Evolutionary conservation across 1,140 invertebrate species (phyloP).

Genomic region (Dreissena rostriformis): DNA sequence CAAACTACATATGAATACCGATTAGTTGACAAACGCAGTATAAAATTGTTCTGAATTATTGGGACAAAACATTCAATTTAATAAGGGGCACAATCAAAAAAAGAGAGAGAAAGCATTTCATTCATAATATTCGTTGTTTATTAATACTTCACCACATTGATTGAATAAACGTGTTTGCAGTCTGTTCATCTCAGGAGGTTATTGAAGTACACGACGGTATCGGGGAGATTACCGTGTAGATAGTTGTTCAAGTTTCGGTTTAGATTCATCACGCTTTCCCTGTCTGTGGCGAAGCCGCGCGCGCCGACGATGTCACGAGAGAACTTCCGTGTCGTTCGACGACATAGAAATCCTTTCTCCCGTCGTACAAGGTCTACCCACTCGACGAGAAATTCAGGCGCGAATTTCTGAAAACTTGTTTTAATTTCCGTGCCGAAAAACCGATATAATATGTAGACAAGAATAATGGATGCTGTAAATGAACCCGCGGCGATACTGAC

Average conservation of each 20-base stretch:
- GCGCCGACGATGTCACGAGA: slow-evolving; percentile 56
- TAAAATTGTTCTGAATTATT: too few species aligned
- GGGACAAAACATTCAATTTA: too few species aligned
- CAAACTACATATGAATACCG: too few species aligned
- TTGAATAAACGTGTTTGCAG: too few species aligned
- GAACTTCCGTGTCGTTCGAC: slow-evolving; percentile 40
- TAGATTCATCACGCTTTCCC: slow-evolving; percentile 18
- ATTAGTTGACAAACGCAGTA: too few species aligned
- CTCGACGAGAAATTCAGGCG: slow-evolving; percentile 47
- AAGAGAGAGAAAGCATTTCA: too few species aligned
- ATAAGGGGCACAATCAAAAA: too few species aligned
- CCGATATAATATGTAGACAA: slow-evolving; percentile 30
- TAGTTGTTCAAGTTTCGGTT: slow-evolving; percentile 50
- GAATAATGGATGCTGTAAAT: background rate
- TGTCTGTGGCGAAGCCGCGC: background rate
- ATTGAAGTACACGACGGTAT: slow-evolving; percentile 32
- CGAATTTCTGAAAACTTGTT: slow-evolving; percentile 30
- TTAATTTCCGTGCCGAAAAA: slow-evolving; percentile 40
- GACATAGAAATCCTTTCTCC: slow-evolving; percentile 46
- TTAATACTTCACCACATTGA: too few species aligned
- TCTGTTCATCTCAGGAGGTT: background rate
- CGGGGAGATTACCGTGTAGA: slow-evolving; percentile 2
- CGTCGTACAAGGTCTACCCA: slow-evolving; percentile 45
- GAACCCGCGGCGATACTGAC: slow-evolving; percentile 29
- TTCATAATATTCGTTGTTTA: too few species aligned